Base-by-base conservation (phyloP, 2,888 invertebrate genomes). In the Aromia moschata region DNA sequence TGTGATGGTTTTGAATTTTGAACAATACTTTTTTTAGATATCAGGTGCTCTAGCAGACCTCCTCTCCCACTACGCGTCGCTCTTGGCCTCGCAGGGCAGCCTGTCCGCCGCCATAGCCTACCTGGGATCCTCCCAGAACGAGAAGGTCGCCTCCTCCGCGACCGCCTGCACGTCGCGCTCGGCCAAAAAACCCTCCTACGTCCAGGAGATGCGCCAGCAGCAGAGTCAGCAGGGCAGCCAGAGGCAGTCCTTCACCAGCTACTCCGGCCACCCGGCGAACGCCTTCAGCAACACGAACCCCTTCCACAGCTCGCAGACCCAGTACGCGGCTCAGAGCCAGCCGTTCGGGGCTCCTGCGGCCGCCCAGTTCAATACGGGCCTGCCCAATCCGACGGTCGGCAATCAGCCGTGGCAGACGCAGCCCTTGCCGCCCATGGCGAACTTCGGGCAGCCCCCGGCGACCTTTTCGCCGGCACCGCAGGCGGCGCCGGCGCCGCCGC, bases 31-130 rank as follows among this genome's bases (percentile, higher is more conserved):
- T n/a, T 33, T 33, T 33, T 33, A 33, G 80, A 79, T 86, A 1
- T 86, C 87, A 41, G 89, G 89, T 5, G 84, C 85, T 47, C 83
- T 95, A 62, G 92, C 93, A 0, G 82, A 86, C 9, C 85, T 93
- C 17, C 81, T 96, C 46, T 85, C 87, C 0, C 85, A 87, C 69
- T 97, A 96, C 81, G 93, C 95, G n/a, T 85, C 86, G 25, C 83
- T 93, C 5, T 81, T 97, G 52, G 94, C 94, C 0, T 85, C 92
- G 0, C 96, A 96, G 79, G 97, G 96, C 43, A 89, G 90, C 66
- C 83, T 96, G 15, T 85, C 86, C 56, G 86, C 89, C 2, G 96
- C 97, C 0, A 81, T 94, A 14, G 84, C 84, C 54, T 91, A 93
- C 71, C 82, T 96, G 49, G 88, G 88, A 1, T 83, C 85, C 30